Evolutionary conservation across 2,113 vertebrate genomes (phyloP).

Genomic region (Cyanistes caeruleus): DNA sequence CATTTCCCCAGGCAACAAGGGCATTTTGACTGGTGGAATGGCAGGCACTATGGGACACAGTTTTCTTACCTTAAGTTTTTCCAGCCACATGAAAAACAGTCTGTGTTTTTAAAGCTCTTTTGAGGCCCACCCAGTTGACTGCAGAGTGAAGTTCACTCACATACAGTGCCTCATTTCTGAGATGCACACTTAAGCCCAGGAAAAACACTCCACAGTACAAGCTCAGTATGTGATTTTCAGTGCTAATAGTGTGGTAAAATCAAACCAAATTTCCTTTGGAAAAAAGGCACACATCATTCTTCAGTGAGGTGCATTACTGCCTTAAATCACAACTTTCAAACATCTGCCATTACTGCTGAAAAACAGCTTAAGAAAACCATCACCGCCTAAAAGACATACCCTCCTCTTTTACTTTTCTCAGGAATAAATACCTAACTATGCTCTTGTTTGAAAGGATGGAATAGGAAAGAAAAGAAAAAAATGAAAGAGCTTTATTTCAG

Average conservation of each 20-base stretch:
- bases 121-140: not conserved
- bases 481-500: not conserved
- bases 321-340: conserved; percentile 31
- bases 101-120: conserved; percentile 25
- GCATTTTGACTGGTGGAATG: not conserved
- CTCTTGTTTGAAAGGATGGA: not conserved
- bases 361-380: not conserved
- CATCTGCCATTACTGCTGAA: not conserved
- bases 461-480: not conserved
- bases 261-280: conserved; percentile 1
- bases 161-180: not conserved
- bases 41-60: not conserved
- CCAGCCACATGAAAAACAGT: not conserved
- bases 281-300: not conserved
- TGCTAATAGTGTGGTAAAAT: conserved; percentile 11
- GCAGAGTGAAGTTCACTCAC: conserved; percentile 14
- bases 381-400: not conserved
- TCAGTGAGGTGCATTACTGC: not conserved
- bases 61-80: not conserved
- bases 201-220: not conserved
- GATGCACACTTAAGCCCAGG: not conserved
- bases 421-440: not conserved
- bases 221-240: conserved; percentile 8
- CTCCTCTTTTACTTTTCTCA: not conserved
- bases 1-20: not conserved